Base-by-base conservation (phyloP, 2,113 vertebrate species). In the Uria lomvia region DNA sequence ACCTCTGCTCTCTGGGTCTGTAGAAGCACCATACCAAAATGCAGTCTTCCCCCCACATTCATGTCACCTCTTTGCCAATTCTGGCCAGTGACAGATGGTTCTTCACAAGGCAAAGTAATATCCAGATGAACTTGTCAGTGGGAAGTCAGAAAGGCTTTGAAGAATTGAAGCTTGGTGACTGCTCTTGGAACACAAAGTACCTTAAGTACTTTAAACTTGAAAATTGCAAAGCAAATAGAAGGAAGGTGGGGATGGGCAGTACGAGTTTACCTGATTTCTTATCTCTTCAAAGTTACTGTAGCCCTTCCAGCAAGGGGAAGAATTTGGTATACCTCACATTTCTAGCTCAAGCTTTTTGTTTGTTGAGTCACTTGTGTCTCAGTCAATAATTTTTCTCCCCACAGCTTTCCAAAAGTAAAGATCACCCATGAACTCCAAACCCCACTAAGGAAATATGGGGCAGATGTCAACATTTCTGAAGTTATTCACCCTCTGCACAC, bases 161-260 rank as follows among this genome's bases (percentile, higher is more conserved):
- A 63, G 79, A 79, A 80, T 62, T 76, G 58, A 77, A 79, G 53
- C 26, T 55, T 88, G 34, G 38, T 96, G 79, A 83, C 78, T 70
- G 43, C 18, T 88, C 47, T 94, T 94, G 79, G 79, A 88, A 90
- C 82, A 82, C 40, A 16, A 72, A 91, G 42, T 62, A 67, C 45
- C 82, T 95, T 18, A 96, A 88, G 73, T 82, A 53, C 65, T 94
- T 95, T 30, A 86, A 82, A 66, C 43, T 55, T 72, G 56, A 89
- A 76, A 75, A 65, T 86, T 96, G 70, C 67, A 96, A 90, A 93
- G 63, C 68, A 96, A 93, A 95, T 42, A 96, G 50, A 94, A 79
- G 36, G 59, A 83, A 73, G 58, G 65, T 82, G 76, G 76, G 83
- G 56, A 81, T 91, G 45, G 72, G 71, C 42, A 66, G 32, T 70